A percentile compares a stretch with the other conserved stretches of the same genome.
Conservation (phyloP, 2,113 vertebrate species). For the Camelus bactrianus region DNA sequence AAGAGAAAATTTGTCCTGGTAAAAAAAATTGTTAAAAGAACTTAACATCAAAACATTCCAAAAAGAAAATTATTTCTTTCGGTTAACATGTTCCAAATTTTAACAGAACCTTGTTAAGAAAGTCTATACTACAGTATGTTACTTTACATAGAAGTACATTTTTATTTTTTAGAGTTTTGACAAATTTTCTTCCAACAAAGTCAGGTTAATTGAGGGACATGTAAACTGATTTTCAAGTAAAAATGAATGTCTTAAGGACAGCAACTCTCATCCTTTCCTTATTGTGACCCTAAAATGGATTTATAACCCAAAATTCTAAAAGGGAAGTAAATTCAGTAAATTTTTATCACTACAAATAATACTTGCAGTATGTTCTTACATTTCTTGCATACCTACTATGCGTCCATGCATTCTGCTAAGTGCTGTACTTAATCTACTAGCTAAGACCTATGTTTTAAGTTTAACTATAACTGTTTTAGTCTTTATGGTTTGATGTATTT, state of each 20-base stretch:
- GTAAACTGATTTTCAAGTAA: constrained; percentile 6
- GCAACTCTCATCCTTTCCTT: background rate
- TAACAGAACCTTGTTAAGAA: constrained; percentile 37
- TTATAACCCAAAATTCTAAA: constrained; percentile 5
- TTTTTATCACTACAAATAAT: background rate
- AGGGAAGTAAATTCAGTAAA: background rate
- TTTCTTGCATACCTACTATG: background rate
- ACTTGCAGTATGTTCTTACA: constrained; percentile 9
- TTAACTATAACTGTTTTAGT: background rate
- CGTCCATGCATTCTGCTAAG: background rate
- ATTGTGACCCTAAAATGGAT: background rate
- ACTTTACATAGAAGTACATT: background rate
- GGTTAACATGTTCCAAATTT: constrained; percentile 25
- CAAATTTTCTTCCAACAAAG: constrained; percentile 42
- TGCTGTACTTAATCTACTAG: background rate
- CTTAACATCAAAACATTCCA: background rate
- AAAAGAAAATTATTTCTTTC: background rate
- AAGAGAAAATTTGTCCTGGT: background rate
- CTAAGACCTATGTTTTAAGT: background rate
- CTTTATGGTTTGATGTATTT: background rate
- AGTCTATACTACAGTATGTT: background rate
- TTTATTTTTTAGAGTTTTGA: background rate
- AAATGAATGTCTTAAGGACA: background rate
- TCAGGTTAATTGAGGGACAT: background rate
- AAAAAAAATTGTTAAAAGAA: constrained; percentile 21